Evolutionary conservation across 2,888 invertebrate species (phyloP).

Genomic region (Catocala sponsa): DNA sequence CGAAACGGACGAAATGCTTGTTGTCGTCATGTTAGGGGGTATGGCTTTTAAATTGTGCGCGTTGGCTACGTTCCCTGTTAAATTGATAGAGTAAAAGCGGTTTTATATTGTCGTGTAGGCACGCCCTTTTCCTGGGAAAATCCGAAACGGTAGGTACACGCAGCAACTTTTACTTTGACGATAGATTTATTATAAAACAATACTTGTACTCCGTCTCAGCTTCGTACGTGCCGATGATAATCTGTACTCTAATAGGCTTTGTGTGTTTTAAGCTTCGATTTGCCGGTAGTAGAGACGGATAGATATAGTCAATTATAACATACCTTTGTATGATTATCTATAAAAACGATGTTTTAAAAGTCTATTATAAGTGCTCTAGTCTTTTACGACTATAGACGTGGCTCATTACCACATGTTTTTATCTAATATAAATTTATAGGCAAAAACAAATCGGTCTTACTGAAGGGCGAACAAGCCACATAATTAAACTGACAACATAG

Average conservation of each 20-base stretch:
- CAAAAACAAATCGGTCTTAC: not conserved
- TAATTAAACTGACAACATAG: not conserved
- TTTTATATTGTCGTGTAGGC: conserved; percentile 22
- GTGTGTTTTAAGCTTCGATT: not conserved
- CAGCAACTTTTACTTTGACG: conserved; percentile 15
- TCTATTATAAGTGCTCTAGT: too few relatives aligned
- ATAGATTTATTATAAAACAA: conserved; percentile 13
- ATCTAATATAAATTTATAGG: too few relatives aligned
- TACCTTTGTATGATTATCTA: not conserved
- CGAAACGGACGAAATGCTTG: too few relatives aligned
- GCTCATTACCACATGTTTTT: too few relatives aligned
- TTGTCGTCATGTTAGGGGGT: conserved; percentile 10
- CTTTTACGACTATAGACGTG: too few relatives aligned
- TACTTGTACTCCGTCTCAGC: conserved; percentile 2
- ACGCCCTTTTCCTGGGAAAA: conserved; percentile 32
- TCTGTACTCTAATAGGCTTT: conserved; percentile 1
- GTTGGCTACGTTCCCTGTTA: conserved; percentile 18
- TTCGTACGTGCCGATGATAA: conserved; percentile 10
- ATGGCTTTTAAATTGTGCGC: conserved; percentile 30
- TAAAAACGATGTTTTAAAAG: not conserved
- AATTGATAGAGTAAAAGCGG: conserved; percentile 35
- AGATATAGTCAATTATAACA: not conserved
- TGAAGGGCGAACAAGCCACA: not conserved
- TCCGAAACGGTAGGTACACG: conserved; percentile 6
- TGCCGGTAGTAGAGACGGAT: not conserved